phyloP scores from a whole-genome alignment of 1,140 invertebrate genomes.

The Drosophila funebris region DNA sequence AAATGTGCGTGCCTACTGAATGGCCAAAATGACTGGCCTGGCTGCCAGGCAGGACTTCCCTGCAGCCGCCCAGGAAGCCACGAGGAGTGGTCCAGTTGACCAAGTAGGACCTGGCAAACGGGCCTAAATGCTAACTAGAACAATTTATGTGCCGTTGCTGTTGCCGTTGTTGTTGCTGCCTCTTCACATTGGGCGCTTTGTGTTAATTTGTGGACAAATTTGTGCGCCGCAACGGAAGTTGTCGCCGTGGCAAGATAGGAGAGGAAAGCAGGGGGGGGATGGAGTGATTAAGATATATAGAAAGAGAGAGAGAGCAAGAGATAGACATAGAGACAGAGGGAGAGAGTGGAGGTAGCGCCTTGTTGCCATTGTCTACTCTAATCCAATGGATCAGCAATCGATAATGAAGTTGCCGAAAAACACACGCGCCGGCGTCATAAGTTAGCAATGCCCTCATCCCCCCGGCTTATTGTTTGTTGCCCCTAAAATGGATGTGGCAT shows the following conservation, averaged over 20 bases:
- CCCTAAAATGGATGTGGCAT: background rate
- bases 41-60: no score
- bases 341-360: conserved; percentile 46
- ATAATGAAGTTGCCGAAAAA: conserved; percentile 81
- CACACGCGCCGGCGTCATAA: conserved; percentile 76
- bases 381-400: conserved; percentile 78
- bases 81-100: background rate
- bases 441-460: conserved; percentile 33
- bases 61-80: background rate
- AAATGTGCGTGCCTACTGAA: conserved; percentile 74
- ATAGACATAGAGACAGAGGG: background rate
- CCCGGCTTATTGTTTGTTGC: no score
- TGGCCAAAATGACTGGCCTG: conserved; percentile 10
- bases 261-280: background rate
- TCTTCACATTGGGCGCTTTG: conserved; percentile 60
- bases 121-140: conserved; percentile 67
- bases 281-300: background rate
- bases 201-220: conserved; percentile 82
- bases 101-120: background rate
- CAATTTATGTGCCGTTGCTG: conserved; percentile 64
- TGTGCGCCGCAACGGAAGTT: conserved; percentile 72
- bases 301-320: background rate
- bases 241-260: no score
- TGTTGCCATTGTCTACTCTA: conserved; percentile 62
- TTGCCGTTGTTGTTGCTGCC: conserved; percentile 10